Evolutionary conservation across 2,797 vertebrate genomes (phyloP).

Genomic region (Sparidentex hasta): DNA sequence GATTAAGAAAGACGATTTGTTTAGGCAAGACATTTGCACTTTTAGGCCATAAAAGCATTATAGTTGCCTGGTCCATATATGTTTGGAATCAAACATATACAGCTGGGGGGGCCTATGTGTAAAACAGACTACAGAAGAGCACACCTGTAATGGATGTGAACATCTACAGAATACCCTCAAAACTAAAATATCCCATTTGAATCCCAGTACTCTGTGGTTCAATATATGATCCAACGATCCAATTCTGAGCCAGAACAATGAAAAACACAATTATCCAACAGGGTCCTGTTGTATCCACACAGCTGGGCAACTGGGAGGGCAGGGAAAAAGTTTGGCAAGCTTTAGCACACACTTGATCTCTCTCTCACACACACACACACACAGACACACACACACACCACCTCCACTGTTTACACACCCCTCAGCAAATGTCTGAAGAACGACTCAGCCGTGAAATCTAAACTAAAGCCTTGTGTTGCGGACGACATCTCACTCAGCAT

Average conservation of each 20-base stretch:
- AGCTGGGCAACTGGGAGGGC: slow-evolving; percentile 46
- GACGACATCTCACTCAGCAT: slow-evolving; percentile 60
- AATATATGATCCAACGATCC: neutral
- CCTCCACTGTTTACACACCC: slow-evolving; percentile 63
- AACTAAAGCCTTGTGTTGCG: slow-evolving; percentile 46
- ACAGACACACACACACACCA: slow-evolving; percentile 49
- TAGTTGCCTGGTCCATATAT: neutral
- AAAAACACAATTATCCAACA: slow-evolving; percentile 27
- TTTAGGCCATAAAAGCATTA: neutral
- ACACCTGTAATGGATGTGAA: neutral
- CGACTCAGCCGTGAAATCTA: slow-evolving; percentile 49
- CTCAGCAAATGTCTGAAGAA: slow-evolving; percentile 65
- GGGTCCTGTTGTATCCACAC: slow-evolving; percentile 55
- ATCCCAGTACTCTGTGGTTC: neutral
- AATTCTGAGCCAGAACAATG: slow-evolving; percentile 11
- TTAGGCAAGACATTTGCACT: neutral
- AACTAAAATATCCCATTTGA: neutral
- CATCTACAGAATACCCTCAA: neutral
- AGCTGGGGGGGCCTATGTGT: neutral
- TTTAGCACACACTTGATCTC: slow-evolving; percentile 48
- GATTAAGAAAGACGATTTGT: neutral
- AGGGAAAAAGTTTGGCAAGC: slow-evolving; percentile 47
- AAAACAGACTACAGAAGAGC: neutral
- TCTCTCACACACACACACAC: slow-evolving; percentile 51
- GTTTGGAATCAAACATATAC: slow-evolving; percentile 1